Percentiles rank a stretch among this genome's conserved stretches.
These are phyloP conservation scores for Lagocephalus sceleratus DNA, from an alignment of 2,797 vertebrate species.

Conservation along the genomic window DNA sequence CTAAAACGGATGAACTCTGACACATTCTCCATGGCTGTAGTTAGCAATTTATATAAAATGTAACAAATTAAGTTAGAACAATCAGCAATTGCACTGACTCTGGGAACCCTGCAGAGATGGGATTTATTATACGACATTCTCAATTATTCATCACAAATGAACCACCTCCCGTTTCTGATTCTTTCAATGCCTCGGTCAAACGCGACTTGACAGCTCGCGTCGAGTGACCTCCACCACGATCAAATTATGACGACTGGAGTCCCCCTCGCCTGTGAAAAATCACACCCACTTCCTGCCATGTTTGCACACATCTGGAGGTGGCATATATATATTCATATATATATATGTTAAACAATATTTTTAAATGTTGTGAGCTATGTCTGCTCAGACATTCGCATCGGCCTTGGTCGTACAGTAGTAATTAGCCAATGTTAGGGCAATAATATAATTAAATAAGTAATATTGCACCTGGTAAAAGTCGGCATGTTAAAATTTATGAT, in stretches of 20 bases:
- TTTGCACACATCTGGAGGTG: slow-evolving; percentile 25
- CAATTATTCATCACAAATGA: slow-evolving; percentile 72
- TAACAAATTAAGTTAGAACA: slow-evolving; percentile 58
- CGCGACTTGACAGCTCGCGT: slow-evolving; percentile 15
- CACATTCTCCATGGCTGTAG: slow-evolving; percentile 57
- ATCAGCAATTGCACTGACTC: slow-evolving; percentile 65
- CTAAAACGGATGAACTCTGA: slow-evolving; percentile 58
- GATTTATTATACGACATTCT: slow-evolving; percentile 71
- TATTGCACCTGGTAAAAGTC: neutral
- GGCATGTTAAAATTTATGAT: neutral
- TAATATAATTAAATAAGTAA: neutral
- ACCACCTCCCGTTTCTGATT: slow-evolving; percentile 50
- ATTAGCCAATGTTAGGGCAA: neutral
- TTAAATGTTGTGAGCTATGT: neutral
- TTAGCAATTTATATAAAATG: slow-evolving; percentile 70
- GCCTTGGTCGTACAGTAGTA: neutral
- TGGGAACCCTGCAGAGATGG: slow-evolving; percentile 57
- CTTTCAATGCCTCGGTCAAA: slow-evolving; percentile 44
- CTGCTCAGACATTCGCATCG: neutral
- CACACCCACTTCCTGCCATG: slow-evolving; percentile 30
- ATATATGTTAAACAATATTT: no score
- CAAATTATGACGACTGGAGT: slow-evolving; percentile 39
- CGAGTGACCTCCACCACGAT: slow-evolving; percentile 41
- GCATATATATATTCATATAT: no score
- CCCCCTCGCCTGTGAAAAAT: slow-evolving; percentile 12